Conservation (phyloP, 2,888 invertebrate genomes). For the Aporophyla lueneburgensis region DNA sequence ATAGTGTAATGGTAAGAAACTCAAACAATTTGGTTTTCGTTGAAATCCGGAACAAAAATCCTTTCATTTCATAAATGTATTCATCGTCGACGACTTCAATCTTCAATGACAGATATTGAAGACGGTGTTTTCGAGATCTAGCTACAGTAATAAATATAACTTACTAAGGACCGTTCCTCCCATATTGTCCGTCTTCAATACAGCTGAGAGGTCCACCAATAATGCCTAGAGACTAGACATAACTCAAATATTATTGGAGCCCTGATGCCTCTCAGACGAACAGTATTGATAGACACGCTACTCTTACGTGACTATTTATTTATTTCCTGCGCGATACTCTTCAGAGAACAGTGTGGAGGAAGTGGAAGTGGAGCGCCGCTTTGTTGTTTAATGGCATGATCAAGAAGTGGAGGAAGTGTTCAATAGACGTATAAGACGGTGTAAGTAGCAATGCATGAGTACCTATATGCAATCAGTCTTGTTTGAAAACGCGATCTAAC, state of each 20-base stretch:
- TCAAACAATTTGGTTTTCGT: background rate
- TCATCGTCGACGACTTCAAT: constrained; percentile 1
- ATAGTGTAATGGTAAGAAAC: background rate
- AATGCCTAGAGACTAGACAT: constrained; percentile 22
- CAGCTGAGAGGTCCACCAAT: constrained; percentile 20
- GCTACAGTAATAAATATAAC: constrained; percentile 29
- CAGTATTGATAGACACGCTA: constrained; percentile 53
- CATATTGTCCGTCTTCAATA: constrained; percentile 28
- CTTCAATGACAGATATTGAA: constrained; percentile 8
- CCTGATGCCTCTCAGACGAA: constrained; percentile 34
- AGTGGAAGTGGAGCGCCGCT: constrained; percentile 31
- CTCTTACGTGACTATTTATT: constrained; percentile 43
- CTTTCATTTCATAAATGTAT: background rate
- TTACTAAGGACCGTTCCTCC: background rate
- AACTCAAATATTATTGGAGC: constrained; percentile 53
- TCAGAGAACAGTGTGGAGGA: constrained; percentile 52
- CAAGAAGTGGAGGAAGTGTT: constrained; percentile 35
- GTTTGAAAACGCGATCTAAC: too few relatives aligned
- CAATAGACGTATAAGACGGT: constrained; percentile 1
- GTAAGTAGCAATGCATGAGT: background rate
- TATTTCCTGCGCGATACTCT: constrained; percentile 45
- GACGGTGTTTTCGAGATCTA: background rate
- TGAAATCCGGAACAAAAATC: background rate
- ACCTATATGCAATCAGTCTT: too few relatives aligned
- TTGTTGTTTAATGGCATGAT: constrained; percentile 53